Base-by-base conservation (phyloP, 2,113 vertebrate species). In the Pseudopodoces humilis region DNA sequence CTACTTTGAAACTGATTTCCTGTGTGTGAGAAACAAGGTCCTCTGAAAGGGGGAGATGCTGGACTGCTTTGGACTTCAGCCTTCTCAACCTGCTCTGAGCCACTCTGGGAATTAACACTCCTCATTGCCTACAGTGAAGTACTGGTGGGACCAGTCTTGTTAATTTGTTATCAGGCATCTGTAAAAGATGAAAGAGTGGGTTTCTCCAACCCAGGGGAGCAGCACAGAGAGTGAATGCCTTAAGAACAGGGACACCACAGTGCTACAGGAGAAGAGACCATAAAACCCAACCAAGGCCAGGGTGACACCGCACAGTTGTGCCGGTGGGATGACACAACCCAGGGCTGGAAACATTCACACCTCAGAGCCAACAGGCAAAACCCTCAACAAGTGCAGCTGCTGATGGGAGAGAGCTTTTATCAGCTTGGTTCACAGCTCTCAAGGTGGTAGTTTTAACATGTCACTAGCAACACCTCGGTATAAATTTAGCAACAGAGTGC, bases 91-190 rank as follows among this genome's bases (percentile, higher is more conserved):
- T 79, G 24, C 50, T 80, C n/a, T 18, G 25, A 90, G 58, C 22
- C 31, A n/a, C 15, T 52, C 2, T 25, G 28, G 12, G 39, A 59
- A 56, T 53, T 39, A 49, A 24, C 25, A 43, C 15, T 53, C 21
- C 76, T 46, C 44, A 18, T 2, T 60, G 37, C 25, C 28, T 58
- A 16, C 46, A 52, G 0, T 0, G 4, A 11, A 76, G 31, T 13
- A 37, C 20, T 21, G 47, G 5, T 10, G 23, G 93, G 41, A 85
- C 22, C 25, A 62, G 63, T 35, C 12, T 15, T 7, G 9, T 21
- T 80, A 24, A 60, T 17, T 24, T 69, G 44, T 25, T 33, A 59
- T 10, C 0, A 0, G 14, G 41, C 27, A 47, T 28, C 55, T n/a
- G 6, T 31, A n/a, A 35, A 74, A 88, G 31, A 63, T 1, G 4